These are phyloP conservation scores for Melanerpes formicivorus DNA, from an alignment of 2,113 vertebrate species.

Conservation along the genomic window DNA sequence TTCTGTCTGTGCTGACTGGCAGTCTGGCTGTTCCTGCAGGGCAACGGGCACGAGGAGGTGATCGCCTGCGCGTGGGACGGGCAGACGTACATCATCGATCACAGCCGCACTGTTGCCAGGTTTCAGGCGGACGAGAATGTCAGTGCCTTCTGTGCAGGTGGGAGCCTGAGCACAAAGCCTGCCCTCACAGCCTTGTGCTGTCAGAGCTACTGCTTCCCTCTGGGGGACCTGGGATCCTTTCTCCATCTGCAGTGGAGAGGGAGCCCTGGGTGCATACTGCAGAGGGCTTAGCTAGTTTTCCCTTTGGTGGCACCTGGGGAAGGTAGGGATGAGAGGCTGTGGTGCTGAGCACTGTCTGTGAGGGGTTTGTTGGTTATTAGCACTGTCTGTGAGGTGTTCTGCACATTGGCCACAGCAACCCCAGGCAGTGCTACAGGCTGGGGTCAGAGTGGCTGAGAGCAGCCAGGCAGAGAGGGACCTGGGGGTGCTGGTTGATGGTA, in stretches of 20 bases:
- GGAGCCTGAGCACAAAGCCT: not conserved
- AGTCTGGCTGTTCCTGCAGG: conserved; percentile 72
- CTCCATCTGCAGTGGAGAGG: not conserved
- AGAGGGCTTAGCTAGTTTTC: not conserved
- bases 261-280: not conserved
- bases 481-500: too few relatives aligned
- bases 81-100: conserved; percentile 97
- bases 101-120: conserved; percentile 89
- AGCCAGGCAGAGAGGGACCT: too few relatives aligned
- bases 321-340: not conserved
- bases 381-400: too few relatives aligned
- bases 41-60: conserved; percentile 94
- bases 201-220: not conserved
- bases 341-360: not conserved
- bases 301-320: not conserved
- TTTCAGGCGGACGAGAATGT: conserved; percentile 99
- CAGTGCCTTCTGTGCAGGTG: conserved; percentile 97
- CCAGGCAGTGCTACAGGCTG: too few relatives aligned
- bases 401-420: too few relatives aligned
- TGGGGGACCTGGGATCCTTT: not conserved
- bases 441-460: too few relatives aligned
- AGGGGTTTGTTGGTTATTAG: not conserved
- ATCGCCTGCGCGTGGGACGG: conserved; percentile 98
- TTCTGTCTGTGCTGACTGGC: not conserved
- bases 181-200: not conserved